phyloP scores from a whole-genome alignment of 2,888 invertebrate genomes.

The Megamerina dolium region DNA sequence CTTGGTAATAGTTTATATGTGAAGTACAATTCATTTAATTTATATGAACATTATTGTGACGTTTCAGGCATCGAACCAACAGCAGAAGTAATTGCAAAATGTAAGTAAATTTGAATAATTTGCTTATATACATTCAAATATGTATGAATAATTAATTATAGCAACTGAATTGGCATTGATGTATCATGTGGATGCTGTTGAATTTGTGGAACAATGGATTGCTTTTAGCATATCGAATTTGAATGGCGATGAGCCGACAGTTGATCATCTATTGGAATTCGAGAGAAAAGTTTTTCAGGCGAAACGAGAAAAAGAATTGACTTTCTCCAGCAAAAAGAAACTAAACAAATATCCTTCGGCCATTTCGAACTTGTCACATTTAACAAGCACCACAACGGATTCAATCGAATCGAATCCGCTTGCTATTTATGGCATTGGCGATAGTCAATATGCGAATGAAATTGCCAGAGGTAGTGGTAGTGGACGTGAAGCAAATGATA shows the following conservation, averaged over 20 bases:
- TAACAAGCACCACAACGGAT: conserved; percentile 10
- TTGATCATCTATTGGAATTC: conserved; percentile 57
- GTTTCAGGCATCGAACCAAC: conserved; percentile 55
- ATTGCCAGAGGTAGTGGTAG: neutral
- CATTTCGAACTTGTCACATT: conserved; percentile 19
- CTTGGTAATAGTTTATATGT: too few relatives aligned
- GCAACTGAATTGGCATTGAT: conserved; percentile 60
- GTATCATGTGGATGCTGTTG: conserved; percentile 61
- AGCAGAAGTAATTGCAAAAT: conserved; percentile 56
- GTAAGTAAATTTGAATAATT: too few relatives aligned
- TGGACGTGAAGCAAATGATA: conserved; percentile 7
- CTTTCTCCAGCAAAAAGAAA: conserved; percentile 27
- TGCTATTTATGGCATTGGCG: conserved; percentile 38
- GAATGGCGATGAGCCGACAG: conserved; percentile 57
- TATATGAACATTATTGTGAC: too few relatives aligned
- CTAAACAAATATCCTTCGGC: conserved; percentile 18
- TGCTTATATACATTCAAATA: neutral
- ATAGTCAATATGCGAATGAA: neutral
- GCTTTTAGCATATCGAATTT: conserved; percentile 65
- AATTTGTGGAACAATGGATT: conserved; percentile 72
- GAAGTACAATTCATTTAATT: too few relatives aligned
- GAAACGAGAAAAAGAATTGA: conserved; percentile 49
- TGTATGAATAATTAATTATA: conserved; percentile 28
- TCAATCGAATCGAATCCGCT: conserved; percentile 26
- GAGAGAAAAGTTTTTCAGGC: conserved; percentile 58